Evolutionary conservation across 2,888 invertebrate species (phyloP), one percentile per base, ranked within the genome.

Genomic region (Subacronicta megacephala): DNA sequence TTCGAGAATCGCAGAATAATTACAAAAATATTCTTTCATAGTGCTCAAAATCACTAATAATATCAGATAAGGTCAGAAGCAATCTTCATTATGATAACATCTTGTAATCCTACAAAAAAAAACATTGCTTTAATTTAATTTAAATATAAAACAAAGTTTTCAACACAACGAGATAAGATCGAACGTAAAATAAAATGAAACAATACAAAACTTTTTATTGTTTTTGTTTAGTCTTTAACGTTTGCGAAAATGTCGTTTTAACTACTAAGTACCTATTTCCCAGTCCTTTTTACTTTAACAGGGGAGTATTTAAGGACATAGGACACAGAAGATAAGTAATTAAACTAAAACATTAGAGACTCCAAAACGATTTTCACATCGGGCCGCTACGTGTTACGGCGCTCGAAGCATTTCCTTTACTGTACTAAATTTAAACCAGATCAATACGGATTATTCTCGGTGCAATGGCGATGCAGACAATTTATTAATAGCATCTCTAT

Each of bases 391-490:
- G 64, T 57, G 64, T 62, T 72, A 71, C 72, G 71, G 64, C 62
- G 60, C 69, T 59, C 51, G 17, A 46, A 70, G 41, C 51, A 51
- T 60, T 75, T 70, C 63, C 62, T 72, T 75, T 67, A 51, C 72
- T 56, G 69, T 72, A 80, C 87, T 89, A 90, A 87, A 90, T 87
- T 88, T 91, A 89, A 84, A 87, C 85, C 84, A 87, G 88, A 92
- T 92, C 92, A 84, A 93, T 92, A 90, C 82, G 78, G 85, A 84
- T 85, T 85, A 81, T 81, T 81, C 82, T 71, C 77, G 54, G 64
- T 80, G 82, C 83, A 84, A 78, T 78, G 70, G 80, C 79, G 78
- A 72, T 84, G 85, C 89, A 89, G 90, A 85, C 85, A 84, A 78
- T 85, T 82, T 90, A 90, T 88, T 89, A 87, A 87, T 91, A 90